Evolutionary conservation across 2,797 vertebrate species (phyloP).

Genomic region (Champsocephalus gunnari): DNA sequence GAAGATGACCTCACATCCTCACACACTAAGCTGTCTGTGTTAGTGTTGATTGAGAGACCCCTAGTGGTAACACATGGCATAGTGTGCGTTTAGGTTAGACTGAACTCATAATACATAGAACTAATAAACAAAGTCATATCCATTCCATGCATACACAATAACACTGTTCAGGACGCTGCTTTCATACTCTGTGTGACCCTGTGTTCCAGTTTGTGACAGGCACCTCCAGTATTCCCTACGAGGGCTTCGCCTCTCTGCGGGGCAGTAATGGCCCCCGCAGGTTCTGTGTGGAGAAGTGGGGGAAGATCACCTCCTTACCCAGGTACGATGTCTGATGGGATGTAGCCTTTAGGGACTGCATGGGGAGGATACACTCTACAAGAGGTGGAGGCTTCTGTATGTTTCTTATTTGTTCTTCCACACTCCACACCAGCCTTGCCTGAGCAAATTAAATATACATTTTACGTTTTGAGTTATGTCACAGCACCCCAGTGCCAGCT

Average conservation of each 20-base stretch:
- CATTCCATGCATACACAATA: background rate
- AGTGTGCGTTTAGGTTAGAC: background rate
- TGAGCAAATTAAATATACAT: background rate
- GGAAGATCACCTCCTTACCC: conserved; percentile 96
- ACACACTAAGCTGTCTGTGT: no score
- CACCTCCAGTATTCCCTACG: conserved; percentile 96
- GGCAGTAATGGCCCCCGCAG: conserved; percentile 96
- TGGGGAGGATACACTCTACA: background rate
- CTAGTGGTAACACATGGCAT: no score
- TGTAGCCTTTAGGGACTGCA: background rate
- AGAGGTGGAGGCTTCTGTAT: background rate
- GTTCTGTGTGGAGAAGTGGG: conserved; percentile 99
- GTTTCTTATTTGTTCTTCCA: background rate
- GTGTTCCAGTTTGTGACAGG: conserved; percentile 93
- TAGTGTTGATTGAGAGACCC: no score
- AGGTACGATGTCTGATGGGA: conserved; percentile 79
- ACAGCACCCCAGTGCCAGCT: no score
- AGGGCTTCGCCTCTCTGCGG: conserved; percentile 94
- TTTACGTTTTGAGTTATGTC: no score
- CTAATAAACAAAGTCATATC: background rate
- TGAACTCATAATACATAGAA: background rate
- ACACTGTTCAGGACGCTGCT: background rate
- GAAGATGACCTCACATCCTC: no score
- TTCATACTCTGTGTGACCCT: background rate
- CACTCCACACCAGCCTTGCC: background rate